Percentiles rank a stretch among this genome's conserved stretches.
These are phyloP conservation scores for Odobenus rosmarus DNA, from an alignment of 2,113 vertebrate genomes.

Conservation along the genomic window DNA sequence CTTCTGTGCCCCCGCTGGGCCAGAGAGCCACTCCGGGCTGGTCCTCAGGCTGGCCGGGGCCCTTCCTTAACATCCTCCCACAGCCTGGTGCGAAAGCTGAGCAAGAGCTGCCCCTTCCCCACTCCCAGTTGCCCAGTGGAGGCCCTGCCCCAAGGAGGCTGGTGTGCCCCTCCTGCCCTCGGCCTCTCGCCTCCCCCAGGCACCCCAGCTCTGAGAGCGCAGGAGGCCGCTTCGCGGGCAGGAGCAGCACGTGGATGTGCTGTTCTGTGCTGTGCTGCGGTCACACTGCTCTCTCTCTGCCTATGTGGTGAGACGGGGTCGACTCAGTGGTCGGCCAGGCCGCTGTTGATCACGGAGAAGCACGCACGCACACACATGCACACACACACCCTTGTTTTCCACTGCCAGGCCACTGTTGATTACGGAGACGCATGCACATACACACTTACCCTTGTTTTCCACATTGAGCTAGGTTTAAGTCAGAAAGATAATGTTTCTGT, in stretches of 20 bases:
- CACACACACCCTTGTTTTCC: neutral
- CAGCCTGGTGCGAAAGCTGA: neutral
- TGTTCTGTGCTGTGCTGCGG: neutral
- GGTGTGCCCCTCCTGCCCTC: neutral
- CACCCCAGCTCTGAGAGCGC: neutral
- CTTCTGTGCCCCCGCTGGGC: neutral
- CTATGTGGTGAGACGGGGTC: neutral
- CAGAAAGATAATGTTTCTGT: neutral
- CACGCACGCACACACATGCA: neutral
- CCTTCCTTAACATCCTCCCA: neutral
- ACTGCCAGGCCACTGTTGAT: no score
- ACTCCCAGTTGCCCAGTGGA: neutral
- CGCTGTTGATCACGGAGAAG: no score
- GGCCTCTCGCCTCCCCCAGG: neutral
- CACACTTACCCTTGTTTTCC: neutral
- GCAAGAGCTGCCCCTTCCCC: neutral
- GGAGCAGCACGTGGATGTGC: neutral
- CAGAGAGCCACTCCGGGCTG: neutral
- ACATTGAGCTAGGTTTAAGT: neutral
- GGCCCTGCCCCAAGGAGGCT: neutral
- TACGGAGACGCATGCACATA: neutral
- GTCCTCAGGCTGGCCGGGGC: neutral
- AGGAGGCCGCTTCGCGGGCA: neutral
- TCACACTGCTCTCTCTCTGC: neutral
- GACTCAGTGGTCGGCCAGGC: rapidly evolving